Evolutionary conservation across 2,888 invertebrate genomes (phyloP), one percentile per base, ranked within the genome.

Genomic region (Celastrina argiolus): DNA sequence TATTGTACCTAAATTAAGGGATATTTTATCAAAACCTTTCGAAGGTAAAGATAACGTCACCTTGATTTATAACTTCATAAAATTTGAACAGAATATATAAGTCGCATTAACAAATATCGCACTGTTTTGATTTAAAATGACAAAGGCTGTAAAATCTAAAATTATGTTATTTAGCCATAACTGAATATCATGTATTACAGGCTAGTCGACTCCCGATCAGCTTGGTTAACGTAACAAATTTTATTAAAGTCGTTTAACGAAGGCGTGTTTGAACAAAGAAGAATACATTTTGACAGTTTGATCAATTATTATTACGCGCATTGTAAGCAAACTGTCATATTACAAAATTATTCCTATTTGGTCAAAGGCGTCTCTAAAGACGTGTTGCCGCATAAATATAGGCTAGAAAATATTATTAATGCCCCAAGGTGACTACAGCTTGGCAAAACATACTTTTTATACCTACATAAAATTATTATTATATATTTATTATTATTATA

Each of bases 141-240:
- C 1, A 7, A 51, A 22, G 22, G 22, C 12, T 51, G 51, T 45
- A 51, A 26, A 51, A 51, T 26, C 51, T 14, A 22, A 45, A 18
- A 18, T 45, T 10, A 12, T 26, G 51, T 22, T 51, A 51, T 51
- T 51, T 51, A 51, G 5, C 18, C 45, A 45, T 45, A 10, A 45
- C 18, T 42, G 6, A 31, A 42, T 16, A 16, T 12, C 14, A 39
- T 45, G 45, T 45, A 12, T 51, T 10, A 51, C 51, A 51, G 51
- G 51, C 51, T 51, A 22, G 51, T 26, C 51, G 51, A 51, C 51
- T 51, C 51, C 51, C 51, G 51, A 51, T 22, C 51, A 26, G 51
- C 51, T 51, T 51, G 51, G 22, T 51, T 51, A 51, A 22, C 12
- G 12, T 51, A 51, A 26, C 26, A 26, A 51, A 22, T 1, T 22